Base-by-base conservation (phyloP, 2,888 invertebrate species). In the Sesia apiformis region DNA sequence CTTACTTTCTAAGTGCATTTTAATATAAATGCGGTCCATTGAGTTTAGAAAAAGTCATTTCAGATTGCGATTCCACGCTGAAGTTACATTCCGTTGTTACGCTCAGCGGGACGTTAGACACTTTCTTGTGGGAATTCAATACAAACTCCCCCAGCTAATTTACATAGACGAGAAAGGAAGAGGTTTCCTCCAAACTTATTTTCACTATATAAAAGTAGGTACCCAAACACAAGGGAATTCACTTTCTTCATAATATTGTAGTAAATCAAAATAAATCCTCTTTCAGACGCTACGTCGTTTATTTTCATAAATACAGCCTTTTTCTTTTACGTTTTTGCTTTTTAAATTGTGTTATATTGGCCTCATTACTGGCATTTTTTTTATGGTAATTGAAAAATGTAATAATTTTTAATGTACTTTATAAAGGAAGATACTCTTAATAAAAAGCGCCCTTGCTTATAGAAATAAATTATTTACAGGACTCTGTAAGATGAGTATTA, bases 61-160 rank as follows among this genome's bases (percentile, higher is more conserved):
- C 43, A 43, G 23, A 46, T 46, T 46, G 46, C 7, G 46, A 8
- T 46, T 46, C 46, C 7, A 46, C 46, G 46, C 46, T 46, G 23
- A 46, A n/a, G 8, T 46, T 8, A 46, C 46, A 46, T 46, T 46
- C 46, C 46, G 23, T 46, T 46, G 46, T 46, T 23, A 46, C 46
- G 46, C 8, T 46, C 23, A 4, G 46, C 52, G 54, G 52, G 46
- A 58, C 52, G 52, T 57, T 55, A 54, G 55, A 57, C 55, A 59
- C 57, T 64, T 66, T 55, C 72, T 55, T 66, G 59, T 56, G 74
- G 74, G 77, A 65, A 69, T 70, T 63, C 60, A 65, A 71, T 63
- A 70, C 64, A 69, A 75, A 73, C 65, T 74, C 73, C 77, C 78
- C 67, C 58, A 69, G 58, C 69, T 73, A 77, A 79, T 80, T 73